These are phyloP conservation scores for Cyanoliseus patagonus DNA, from an alignment of 2,113 vertebrate genomes.

Conservation along the genomic window DNA sequence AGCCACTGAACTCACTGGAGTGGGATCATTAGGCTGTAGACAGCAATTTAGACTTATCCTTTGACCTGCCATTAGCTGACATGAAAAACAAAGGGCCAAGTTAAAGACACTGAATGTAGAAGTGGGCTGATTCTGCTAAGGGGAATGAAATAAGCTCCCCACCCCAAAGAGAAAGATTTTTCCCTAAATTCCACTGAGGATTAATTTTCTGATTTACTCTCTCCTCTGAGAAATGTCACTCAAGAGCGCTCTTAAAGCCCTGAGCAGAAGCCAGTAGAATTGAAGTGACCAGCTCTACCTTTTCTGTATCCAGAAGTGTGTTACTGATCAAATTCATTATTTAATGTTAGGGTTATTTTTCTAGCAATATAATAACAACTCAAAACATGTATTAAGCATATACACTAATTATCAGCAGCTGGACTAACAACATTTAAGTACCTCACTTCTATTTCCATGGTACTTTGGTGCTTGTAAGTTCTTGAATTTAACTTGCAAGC, in stretches of 20 bases:
- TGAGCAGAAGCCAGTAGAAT: neutral
- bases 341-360: neutral
- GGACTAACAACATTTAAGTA: neutral
- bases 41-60: neutral
- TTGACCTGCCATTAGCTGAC: neutral
- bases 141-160: neutral
- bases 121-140: neutral
- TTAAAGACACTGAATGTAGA: neutral
- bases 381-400: neutral
- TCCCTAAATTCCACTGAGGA: neutral
- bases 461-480: neutral
- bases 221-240: neutral
- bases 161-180: neutral
- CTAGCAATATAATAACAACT: neutral
- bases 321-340: neutral
- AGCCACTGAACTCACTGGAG: neutral
- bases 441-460: neutral
- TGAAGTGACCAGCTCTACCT: neutral
- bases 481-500: neutral
- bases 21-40: neutral
- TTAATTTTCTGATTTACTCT: neutral
- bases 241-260: neutral
- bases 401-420: neutral
- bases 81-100: neutral
- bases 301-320: neutral